Evolutionary conservation across 2,113 vertebrate species (phyloP).

Genomic region (Oncorhynchus gorbuscha): DNA sequence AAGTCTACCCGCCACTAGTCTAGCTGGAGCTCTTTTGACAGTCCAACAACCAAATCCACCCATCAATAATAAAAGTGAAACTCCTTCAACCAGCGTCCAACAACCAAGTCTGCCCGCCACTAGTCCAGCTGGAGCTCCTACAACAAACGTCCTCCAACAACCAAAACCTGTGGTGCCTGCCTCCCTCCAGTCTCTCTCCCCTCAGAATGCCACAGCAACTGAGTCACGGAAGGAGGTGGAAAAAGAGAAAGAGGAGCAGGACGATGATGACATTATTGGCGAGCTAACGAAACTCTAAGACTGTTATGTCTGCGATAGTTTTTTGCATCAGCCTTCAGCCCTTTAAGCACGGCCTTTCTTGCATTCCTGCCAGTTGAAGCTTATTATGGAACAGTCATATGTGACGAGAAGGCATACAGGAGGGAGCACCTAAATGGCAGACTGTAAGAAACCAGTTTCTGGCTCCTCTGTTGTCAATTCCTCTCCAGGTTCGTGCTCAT

Average conservation of each 20-base stretch:
- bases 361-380: constrained; percentile 38
- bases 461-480: constrained; percentile 15
- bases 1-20: not conserved
- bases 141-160: constrained; percentile 39
- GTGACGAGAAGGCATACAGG: constrained; percentile 4
- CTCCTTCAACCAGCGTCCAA: constrained; percentile 25
- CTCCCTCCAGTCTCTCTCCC: constrained; percentile 18
- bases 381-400: constrained; percentile 6
- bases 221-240: constrained; percentile 32
- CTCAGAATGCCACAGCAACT: constrained; percentile 23
- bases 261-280: constrained; percentile 53
- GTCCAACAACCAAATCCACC: constrained; percentile 22
- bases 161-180: constrained; percentile 24
- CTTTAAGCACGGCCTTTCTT: constrained; percentile 57
- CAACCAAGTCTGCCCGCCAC: constrained; percentile 4
- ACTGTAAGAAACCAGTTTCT: constrained; percentile 15
- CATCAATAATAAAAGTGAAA: not conserved
- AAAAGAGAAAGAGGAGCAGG: constrained; percentile 33
- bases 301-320: constrained; percentile 58
- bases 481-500: constrained; percentile 10
- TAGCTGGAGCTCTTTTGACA: constrained; percentile 13
- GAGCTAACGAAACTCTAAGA: constrained; percentile 85
- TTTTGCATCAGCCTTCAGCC: constrained; percentile 45
- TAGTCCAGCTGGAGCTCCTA: not conserved
- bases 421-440: constrained; percentile 11